Evolutionary conservation across 2,113 vertebrate genomes (phyloP), one percentile per base, ranked within the genome.

Genomic region (Mus pahari): DNA sequence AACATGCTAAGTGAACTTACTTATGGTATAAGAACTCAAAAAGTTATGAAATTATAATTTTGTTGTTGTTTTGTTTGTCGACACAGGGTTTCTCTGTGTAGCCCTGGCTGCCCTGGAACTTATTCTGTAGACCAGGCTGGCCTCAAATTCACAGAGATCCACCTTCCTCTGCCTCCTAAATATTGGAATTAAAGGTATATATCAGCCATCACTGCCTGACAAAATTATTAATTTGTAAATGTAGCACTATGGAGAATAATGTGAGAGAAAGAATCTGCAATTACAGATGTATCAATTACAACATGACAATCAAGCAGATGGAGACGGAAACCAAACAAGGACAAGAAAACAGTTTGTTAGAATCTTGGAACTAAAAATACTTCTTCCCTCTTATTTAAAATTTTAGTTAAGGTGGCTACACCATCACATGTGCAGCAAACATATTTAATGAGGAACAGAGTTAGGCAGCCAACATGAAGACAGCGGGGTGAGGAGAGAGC

Each of bases 231-330:
- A 31, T 39, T 39, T 82, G n/a, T 71, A 94, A 89, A 88, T 33
- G 83, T 8, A 81, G n/a, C 6, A 91, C 81, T 39, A 64, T 62
- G 53, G 36, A 82, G 94, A 89, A 77, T 5, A 13, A 50, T 88
- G 71, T 58, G 60, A 86, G 20, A 81, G 78, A 60, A 92, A 94
- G 55, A 91, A 81, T 60, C 70, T 86, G 81, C 92, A 91, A 88
- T 90, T 60, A 95, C 6, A 78, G 53, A 45, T 92, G 73, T 81
- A 36, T 50, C 66, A 33, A 71, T 86, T 75, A 91, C 4, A 84
- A 77, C 26, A 45, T 16, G 55, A 62, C 36, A 55, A 55, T 79
- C 50, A 79, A 79, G 50, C 78, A 55, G 33, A 81, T 42, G 73
- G 22, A 53, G 74, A 82, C 53, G 5, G 58, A 60, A 60, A 86